Conservation (phyloP, 2,797 vertebrate genomes). For the Erithacus rubecula region DNA sequence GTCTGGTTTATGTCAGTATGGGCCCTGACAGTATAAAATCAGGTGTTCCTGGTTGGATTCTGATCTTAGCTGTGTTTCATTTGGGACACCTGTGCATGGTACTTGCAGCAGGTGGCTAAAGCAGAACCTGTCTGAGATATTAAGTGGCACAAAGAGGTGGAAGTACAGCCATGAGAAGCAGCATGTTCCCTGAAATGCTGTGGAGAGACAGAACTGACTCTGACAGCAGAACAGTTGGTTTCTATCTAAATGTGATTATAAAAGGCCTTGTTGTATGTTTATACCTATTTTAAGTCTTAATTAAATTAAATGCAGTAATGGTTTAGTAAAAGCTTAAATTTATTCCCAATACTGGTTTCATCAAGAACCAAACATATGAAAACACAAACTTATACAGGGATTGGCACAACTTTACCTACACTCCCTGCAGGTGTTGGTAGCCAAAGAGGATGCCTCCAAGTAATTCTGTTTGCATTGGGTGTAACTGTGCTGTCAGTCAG, state of each 20-base stretch:
- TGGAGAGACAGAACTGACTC: neutral
- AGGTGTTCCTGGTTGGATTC: neutral
- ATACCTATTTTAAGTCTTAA: neutral
- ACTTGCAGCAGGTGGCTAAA: neutral
- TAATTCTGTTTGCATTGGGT: neutral
- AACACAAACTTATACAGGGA: fast-evolving
- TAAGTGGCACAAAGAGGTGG: neutral
- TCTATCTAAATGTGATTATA: fast-evolving
- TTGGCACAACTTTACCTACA: neutral
- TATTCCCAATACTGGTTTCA: neutral
- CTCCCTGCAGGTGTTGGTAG: neutral
- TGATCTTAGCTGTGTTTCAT: neutral
- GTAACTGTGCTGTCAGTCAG: neutral
- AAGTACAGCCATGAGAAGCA: neutral
- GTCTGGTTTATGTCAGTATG: neutral
- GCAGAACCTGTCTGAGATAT: neutral
- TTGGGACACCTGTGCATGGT: neutral
- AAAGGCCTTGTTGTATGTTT: neutral
- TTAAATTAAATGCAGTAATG: neutral
- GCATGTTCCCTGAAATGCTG: neutral
- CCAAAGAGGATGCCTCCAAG: no score
- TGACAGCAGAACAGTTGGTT: neutral
- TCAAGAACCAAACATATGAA: neutral
- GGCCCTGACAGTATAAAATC: no score
- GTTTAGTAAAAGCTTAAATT: neutral